Evolutionary conservation across 2,888 invertebrate species (phyloP).

Genomic region (Malthinus seriepunctatus): DNA sequence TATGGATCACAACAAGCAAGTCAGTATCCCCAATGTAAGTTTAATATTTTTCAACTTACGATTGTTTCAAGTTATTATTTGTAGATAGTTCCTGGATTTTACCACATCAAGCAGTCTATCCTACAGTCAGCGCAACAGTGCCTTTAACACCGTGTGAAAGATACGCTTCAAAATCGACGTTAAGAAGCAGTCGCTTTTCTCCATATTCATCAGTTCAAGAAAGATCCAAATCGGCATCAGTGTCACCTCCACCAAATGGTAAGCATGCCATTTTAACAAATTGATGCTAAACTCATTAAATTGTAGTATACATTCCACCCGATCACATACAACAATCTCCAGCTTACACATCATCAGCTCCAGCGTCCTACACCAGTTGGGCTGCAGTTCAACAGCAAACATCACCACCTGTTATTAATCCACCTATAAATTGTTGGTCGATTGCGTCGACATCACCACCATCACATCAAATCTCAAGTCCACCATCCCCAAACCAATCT

Average conservation of each 20-base stretch:
- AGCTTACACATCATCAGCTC: slow-evolving; percentile 41
- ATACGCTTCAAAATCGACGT: slow-evolving; percentile 35
- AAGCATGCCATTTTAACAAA: slow-evolving; percentile 27
- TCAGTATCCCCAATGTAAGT: slow-evolving; percentile 51
- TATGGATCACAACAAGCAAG: slow-evolving; percentile 47
- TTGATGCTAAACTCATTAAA: neutral
- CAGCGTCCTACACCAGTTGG: slow-evolving; percentile 51
- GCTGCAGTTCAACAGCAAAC: slow-evolving; percentile 50
- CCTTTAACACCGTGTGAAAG: slow-evolving; percentile 44
- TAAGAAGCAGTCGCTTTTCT: slow-evolving; percentile 41
- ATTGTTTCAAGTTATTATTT: neutral
- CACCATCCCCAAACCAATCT: slow-evolving; percentile 51
- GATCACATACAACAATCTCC: slow-evolving; percentile 52
- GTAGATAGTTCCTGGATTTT: slow-evolving; percentile 56
- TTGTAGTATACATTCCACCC: slow-evolving; percentile 52
- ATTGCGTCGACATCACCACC: slow-evolving; percentile 53
- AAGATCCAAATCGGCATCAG: slow-evolving; percentile 51
- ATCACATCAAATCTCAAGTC: slow-evolving; percentile 49
- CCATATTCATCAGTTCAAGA: slow-evolving; percentile 49
- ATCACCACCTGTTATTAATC: slow-evolving; percentile 47
- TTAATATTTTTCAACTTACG: neutral
- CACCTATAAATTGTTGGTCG: slow-evolving; percentile 54
- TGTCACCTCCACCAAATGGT: slow-evolving; percentile 54
- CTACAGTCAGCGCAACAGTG: slow-evolving; percentile 45
- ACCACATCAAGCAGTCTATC: slow-evolving; percentile 54